Conservation (phyloP, 1,140 invertebrate species). For the Trinorchestia longiramus region DNA sequence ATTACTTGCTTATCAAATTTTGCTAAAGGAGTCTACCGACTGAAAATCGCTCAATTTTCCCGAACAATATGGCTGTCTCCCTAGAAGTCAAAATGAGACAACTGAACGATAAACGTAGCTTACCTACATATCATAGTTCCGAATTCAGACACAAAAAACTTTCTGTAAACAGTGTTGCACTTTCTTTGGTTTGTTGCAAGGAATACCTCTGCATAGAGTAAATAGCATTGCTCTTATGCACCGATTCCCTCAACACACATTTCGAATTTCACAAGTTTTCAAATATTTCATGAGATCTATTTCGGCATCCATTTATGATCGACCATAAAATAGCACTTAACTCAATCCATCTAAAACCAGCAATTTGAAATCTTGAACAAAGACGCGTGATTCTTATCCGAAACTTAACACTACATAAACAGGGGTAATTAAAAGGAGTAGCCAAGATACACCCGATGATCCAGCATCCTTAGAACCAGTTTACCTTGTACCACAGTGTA, state of each 20-base stretch:
- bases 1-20: neutral
- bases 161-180: neutral
- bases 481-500: neutral
- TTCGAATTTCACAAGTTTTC: neutral
- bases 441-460: neutral
- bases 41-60: neutral
- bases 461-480: neutral
- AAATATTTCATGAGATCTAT: neutral
- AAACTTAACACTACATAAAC: constrained; percentile 14
- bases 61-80: neutral
- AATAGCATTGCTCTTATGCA: neutral
- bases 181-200: neutral
- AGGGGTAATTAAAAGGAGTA: neutral
- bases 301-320: neutral
- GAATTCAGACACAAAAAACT: neutral
- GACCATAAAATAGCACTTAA: neutral
- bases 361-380: neutral
- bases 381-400: neutral
- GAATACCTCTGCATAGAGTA: neutral
- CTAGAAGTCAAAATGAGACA: neutral
- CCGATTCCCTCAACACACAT: neutral
- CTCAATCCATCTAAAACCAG: neutral
- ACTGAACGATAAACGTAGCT: too few species aligned
- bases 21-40: neutral
- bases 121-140: neutral